These are phyloP conservation scores for Dasypolia templi DNA, from an alignment of 2,888 invertebrate genomes.

Conservation along the genomic window DNA sequence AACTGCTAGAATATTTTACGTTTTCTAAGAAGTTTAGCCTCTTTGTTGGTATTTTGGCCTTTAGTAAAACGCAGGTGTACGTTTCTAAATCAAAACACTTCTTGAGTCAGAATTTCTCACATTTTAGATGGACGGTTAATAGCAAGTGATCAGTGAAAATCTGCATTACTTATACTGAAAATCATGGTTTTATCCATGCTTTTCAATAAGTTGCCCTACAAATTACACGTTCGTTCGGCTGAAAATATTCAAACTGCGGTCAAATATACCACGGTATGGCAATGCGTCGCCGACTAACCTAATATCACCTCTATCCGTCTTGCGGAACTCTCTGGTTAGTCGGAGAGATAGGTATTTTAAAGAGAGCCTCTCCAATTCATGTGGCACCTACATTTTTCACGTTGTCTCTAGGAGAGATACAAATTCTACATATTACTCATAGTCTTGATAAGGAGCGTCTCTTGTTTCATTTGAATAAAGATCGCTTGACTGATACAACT, in stretches of 20 bases:
- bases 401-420: constrained; percentile 44
- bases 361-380: constrained; percentile 62
- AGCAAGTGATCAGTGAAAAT: neutral
- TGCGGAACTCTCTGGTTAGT: constrained; percentile 60
- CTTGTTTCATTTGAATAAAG: neutral
- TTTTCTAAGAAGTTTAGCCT: neutral
- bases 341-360: constrained; percentile 61
- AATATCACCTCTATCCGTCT: constrained; percentile 61
- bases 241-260: constrained; percentile 47
- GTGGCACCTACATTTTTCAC: constrained; percentile 63
- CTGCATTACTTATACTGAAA: neutral
- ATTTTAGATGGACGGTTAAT: neutral
- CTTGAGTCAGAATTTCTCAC: neutral
- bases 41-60: neutral
- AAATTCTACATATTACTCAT: constrained; percentile 36
- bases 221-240: constrained; percentile 7
- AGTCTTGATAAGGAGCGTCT: constrained; percentile 20
- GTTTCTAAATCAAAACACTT: neutral
- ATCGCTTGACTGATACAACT: no score
- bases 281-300: constrained; percentile 50
- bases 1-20: no score
- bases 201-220: neutral
- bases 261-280: constrained; percentile 61
- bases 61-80: neutral
- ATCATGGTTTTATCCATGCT: neutral